Base-by-base conservation (phyloP, 2,797 vertebrate species). In the Odontamblyopus rebecca region DNA sequence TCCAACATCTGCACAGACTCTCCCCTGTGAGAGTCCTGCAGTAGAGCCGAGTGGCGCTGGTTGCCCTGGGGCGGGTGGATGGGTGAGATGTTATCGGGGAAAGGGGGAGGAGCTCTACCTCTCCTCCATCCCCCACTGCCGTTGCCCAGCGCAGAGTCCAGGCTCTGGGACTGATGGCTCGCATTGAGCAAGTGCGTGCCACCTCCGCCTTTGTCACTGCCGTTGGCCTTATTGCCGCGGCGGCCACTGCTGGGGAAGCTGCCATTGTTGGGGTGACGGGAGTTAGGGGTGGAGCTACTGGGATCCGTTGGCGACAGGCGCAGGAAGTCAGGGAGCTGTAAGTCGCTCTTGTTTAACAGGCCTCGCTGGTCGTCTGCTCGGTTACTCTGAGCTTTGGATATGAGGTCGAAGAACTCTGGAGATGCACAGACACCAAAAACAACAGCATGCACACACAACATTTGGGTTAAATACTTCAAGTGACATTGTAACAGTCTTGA, bases 351-450 rank as follows among this genome's bases (percentile, higher is more conserved):
- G 88, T 97, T 96, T 89, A 99, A 94, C 92, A 99, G 93, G 93
- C 98, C 98, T 86, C 98, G 96, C 90, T 99, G 98, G 95, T 99
- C 98, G 90, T 99, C 95, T 85, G 96, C 97, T 95, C 98, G 92
- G 94, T 95, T 97, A 94, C 97, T 97, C 94, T 99, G 98, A 92
- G 98, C 98, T 95, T 98, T 99, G 94, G 97, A 98, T 94, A 99
- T 96, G 92, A 99, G 96, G 94, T 99, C 95, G 95, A 99, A 99
- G 96, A 99, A 98, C 85, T 99, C 98, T 99, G 92, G 77, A 48
- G 68, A 19, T 44, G 62, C 74, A 75, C 54, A 70, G 73, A 85
- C 41, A 70, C 70, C 73, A 71, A 68, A 87, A 64, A 81, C 71
- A 85, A 29, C 72, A 85, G 63, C 70, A 19, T 27, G 50, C 53